These are phyloP conservation scores for Clostera curtula DNA, from an alignment of 2,888 invertebrate species.

Conservation along the genomic window DNA sequence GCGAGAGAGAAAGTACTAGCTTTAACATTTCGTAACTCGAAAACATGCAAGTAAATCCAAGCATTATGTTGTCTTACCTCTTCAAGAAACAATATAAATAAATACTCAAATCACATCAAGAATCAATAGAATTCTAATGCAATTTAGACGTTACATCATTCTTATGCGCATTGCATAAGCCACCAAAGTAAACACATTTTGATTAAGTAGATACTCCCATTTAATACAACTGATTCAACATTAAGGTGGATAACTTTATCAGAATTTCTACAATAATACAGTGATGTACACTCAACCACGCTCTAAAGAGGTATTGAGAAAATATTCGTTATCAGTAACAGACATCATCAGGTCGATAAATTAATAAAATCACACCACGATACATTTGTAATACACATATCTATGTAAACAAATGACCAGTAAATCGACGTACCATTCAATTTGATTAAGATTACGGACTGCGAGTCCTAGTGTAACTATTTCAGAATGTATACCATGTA, in stretches of 20 bases:
- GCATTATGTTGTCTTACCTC: conserved; percentile 27
- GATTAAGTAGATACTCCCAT: conserved; percentile 15
- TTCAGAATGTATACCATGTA: too few species aligned
- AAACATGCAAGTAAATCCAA: conserved; percentile 49
- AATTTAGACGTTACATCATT: conserved; percentile 19
- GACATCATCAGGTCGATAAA: neutral
- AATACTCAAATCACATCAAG: conserved; percentile 20
- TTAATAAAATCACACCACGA: too few species aligned
- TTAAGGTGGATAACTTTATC: conserved; percentile 9
- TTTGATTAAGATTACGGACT: too few species aligned
- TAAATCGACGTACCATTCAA: too few species aligned
- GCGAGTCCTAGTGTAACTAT: too few species aligned
- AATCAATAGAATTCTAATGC: conserved; percentile 20
- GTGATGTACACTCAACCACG: neutral
- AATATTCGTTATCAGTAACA: neutral
- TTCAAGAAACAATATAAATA: conserved; percentile 17
- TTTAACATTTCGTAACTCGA: conserved; percentile 55
- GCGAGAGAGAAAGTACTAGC: conserved; percentile 61
- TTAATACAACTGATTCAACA: conserved; percentile 9
- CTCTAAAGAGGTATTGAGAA: neutral
- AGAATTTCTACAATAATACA: conserved; percentile 2
- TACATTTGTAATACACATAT: too few species aligned
- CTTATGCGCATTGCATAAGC: conserved; percentile 15
- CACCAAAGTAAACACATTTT: conserved; percentile 13
- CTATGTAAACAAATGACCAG: too few species aligned